Evolutionary conservation across 2,797 vertebrate genomes (phyloP).

Genomic region (Oreortyx pictus): DNA sequence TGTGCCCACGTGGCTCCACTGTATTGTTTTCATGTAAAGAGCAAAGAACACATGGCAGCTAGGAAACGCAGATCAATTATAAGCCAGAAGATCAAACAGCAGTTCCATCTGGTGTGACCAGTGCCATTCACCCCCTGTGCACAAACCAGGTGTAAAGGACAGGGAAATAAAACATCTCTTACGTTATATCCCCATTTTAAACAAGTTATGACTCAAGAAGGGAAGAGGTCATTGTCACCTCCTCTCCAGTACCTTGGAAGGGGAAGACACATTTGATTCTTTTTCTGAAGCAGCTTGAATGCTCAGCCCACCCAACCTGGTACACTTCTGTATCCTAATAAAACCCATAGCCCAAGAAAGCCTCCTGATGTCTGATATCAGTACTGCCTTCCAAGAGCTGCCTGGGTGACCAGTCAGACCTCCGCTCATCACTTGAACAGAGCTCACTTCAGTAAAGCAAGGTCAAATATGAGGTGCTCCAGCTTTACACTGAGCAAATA

Average conservation of each 20-base stretch:
- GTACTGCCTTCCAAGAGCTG: background rate
- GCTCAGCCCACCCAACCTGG: background rate
- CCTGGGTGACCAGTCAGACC: background rate
- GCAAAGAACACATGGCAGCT: background rate
- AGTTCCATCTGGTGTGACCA: background rate
- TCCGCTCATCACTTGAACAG: background rate
- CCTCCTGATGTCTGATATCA: fast-evolving
- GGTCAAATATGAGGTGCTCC: background rate
- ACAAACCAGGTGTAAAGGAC: background rate
- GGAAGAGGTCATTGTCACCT: background rate
- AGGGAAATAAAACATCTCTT: background rate
- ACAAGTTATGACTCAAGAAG: background rate
- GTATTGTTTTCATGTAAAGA: background rate
- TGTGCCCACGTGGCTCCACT: background rate
- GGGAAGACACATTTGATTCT: background rate
- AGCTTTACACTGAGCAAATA: background rate
- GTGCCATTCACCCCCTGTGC: background rate
- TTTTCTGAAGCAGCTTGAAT: background rate
- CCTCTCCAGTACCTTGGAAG: background rate
- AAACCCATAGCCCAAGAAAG: background rate
- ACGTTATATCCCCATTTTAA: background rate
- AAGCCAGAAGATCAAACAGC: conserved; percentile 11
- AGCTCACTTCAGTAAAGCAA: background rate
- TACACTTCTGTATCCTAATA: background rate
- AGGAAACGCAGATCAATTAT: conserved; percentile 5